Evolutionary conservation across 2,888 invertebrate species (phyloP), one percentile per base, ranked within the genome.

Genomic region (Lasioglossum figueresi): DNA sequence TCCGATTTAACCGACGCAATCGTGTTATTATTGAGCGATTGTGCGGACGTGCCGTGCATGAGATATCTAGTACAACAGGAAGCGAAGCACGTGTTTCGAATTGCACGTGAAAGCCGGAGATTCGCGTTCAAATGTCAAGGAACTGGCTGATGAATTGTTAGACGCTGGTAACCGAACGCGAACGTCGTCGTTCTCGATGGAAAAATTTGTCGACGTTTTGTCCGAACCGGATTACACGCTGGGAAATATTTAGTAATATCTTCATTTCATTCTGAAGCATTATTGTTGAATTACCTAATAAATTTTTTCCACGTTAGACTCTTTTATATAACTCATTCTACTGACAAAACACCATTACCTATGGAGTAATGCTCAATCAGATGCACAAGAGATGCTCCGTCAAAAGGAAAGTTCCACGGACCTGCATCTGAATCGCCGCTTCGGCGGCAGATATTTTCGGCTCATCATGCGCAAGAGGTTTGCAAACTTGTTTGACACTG

Each of bases 21-120:
- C 84, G 84, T 79, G 78, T 83, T 84, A 84, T 84, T 83, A 83
- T 83, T 63, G 84, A 84, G 78, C 84, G 84, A 84, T 84, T 83
- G 79, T 37, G 45, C 70, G 75, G 14, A 84, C 84, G 84, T 83
- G 84, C 71, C 48, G 66, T 59, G 84, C 84, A 83, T 83, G 31
- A 31, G 52, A 56, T 83, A 84, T 84, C 84, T 45, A 56, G 52
- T 83, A 79, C 78, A 84, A 83, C 78, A 83, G 84, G 84, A 83
- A 84, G 84, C 84, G 84, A 48, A 40, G 84, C 84, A 79, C 84
- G 84, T 84, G 84, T 79, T 56, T 83, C 75, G 84, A 83, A 83
- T 84, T 66, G 84, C 72, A 83, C 79, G 84, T 79, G 84, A 79
- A 84, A 84, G 84, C 84, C 75, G 63, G 83, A 83, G 83, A 84